Base-by-base conservation (phyloP, 2,797 vertebrate genomes). In the Sardinella longiceps region DNA sequence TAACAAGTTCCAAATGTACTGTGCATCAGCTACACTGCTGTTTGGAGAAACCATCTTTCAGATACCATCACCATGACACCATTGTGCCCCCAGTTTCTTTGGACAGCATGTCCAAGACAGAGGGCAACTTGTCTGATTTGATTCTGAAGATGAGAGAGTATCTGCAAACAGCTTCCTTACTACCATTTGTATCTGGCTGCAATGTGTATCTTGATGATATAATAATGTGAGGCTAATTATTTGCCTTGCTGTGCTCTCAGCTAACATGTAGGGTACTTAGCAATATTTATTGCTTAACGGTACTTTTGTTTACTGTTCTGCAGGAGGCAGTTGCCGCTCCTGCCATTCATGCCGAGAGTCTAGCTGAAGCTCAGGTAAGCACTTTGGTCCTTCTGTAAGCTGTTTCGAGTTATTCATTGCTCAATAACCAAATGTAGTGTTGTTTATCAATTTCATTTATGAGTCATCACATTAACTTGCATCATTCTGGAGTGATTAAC, bases 271-370 rank as follows among this genome's bases (percentile, higher is more conserved):
- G 66, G 33, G 33, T 74, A 18, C 33, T 39, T 74, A 23, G 15
- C 66, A 6, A 3, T 37, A 20, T 74, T 5, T 74, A 7, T 20
- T 74, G 14, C 37, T 37, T 39, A 30, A 18, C 15, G 6, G 1
- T 15, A 18, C 66, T 74, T 5, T 20, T 74, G 15, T 74, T 74
- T 33, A 39, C 66, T 74, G 30, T 74, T 90, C 87, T 85, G 63
- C 85, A 96, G 95, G 95, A 96, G 85, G 93, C 95, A 0, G 94
- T 94, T 80, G 92, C 93, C 48, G 94, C 95, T 77, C 95, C 95
- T 83, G 92, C 95, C 84, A 96, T 95, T 90, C 90, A 95, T 0
- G 94, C 95, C 85, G 95, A 96, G 87, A 91, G 91, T 81, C 86
- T 94, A 85, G 91, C 88, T 51, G 95, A 96, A 90, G 89, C 91